Base-by-base conservation (phyloP, 1,140 invertebrate genomes). In the Halictus rubicundus region DNA sequence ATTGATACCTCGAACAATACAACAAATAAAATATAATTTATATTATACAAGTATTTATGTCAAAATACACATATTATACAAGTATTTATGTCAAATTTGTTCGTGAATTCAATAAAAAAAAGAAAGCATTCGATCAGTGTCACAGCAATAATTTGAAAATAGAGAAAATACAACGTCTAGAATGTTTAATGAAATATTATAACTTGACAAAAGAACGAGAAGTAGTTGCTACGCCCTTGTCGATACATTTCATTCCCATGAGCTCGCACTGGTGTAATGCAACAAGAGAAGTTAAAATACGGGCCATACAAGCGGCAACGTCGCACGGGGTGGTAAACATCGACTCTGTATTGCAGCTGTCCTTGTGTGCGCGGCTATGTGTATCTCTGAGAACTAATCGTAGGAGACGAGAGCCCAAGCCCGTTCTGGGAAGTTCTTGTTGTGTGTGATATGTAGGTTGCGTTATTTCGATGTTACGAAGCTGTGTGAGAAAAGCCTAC, bases 251-350 rank as follows among this genome's bases (percentile, higher is more conserved):
- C 71, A 80, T 74, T 75, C 60, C 60, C 60, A 69, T 74, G 61
- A 75, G 59, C 54, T 59, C 59, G 59, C 54, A 42, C 64, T 64
- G 23, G 49, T 68, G 61, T 83, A 83, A 81, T 83, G 76, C 75
- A 85, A 86, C 69, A 85, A 86, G 85, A 85, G 66, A 72, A 82
- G 65, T 78, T 77, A 69, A 81, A 84, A 85, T 86, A 80, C 82
- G 74, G 82, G 79, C 46, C 32, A 78, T 65, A 60, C 8, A 71
- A 74, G 71, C 54, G 85, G 85, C 85, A 85, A 85, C 85, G 78
- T 72, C 72, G 85, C 81, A 81, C 79, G 68, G 74, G 52, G 70
- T 69, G 70, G 61, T 60, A 70, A 79, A 57, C 75, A 76, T 42
- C 39, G 59, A 54, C 39, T 66, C 39, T 81, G 68, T 80, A 61